These are phyloP conservation scores for Zaprionus obscuricornis DNA, from an alignment of 2,888 invertebrate species.

Conservation along the genomic window DNA sequence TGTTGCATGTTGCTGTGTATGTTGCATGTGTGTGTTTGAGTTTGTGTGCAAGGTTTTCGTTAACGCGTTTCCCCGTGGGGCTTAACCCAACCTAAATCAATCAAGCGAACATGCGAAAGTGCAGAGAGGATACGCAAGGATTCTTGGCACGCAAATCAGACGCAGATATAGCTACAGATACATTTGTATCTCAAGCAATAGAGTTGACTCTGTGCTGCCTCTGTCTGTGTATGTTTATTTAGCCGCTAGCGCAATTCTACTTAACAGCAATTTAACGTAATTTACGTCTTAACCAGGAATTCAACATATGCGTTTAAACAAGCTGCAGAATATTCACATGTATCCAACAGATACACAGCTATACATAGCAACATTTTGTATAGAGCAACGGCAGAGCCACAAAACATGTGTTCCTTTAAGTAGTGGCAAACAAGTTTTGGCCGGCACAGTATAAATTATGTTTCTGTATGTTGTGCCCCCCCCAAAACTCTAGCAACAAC, in stretches of 20 bases:
- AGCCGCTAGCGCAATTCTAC: slow-evolving; percentile 61
- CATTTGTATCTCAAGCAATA: slow-evolving; percentile 42
- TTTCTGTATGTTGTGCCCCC: slow-evolving; percentile 8
- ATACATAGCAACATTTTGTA: no score
- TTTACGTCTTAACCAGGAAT: slow-evolving; percentile 71
- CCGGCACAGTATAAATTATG: slow-evolving; percentile 61
- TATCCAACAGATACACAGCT: slow-evolving; percentile 32
- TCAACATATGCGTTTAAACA: slow-evolving; percentile 58
- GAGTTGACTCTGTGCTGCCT: background rate
- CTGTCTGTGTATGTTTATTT: slow-evolving; percentile 23
- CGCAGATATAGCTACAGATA: slow-evolving; percentile 43
- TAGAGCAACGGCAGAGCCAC: no score
- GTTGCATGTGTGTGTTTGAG: no score
- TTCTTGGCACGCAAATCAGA: slow-evolving; percentile 52
- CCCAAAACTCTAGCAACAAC: background rate
- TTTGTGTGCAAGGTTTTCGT: slow-evolving; percentile 44
- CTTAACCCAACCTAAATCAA: slow-evolving; percentile 68
- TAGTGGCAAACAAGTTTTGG: slow-evolving; percentile 55
- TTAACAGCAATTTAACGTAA: slow-evolving; percentile 75
- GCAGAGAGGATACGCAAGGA: slow-evolving; percentile 18
- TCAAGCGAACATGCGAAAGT: slow-evolving; percentile 49
- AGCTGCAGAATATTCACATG: slow-evolving; percentile 24
- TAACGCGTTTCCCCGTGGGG: slow-evolving; percentile 53
- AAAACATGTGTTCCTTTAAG: slow-evolving; percentile 67
- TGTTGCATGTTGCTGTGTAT: no score